phyloP scores from a whole-genome alignment of 2,113 vertebrate species.

The Ictalurus furcatus region DNA sequence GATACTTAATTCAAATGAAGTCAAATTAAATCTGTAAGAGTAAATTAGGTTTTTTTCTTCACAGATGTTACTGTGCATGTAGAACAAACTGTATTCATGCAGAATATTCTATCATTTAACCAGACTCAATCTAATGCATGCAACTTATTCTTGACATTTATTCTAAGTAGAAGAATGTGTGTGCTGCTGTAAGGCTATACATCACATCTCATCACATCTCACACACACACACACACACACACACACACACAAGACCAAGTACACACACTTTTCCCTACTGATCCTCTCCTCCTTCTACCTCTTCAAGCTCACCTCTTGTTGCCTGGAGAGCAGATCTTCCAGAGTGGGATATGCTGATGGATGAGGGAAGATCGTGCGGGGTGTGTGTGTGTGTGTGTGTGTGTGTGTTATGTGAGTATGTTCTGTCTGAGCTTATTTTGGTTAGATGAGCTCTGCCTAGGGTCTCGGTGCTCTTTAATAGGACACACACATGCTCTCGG shows the following conservation, averaged over 20 bases:
- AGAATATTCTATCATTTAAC: background rate
- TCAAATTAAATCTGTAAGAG: background rate
- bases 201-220: background rate
- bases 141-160: background rate
- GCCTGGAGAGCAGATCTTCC: constrained; percentile 37
- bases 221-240: background rate
- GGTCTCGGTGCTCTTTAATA: background rate
- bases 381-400: constrained; percentile 12
- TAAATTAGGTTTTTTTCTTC: background rate
- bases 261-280: background rate
- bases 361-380: constrained; percentile 10
- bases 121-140: background rate
- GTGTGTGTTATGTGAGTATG: constrained; percentile 18
- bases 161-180: constrained; percentile 16
- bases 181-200: background rate
- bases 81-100: background rate
- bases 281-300: constrained; percentile 4
- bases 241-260: background rate
- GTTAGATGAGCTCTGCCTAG: background rate
- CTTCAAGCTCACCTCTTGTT: constrained; percentile 37
- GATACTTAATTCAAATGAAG: background rate
- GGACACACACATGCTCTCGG: constrained; percentile 6
- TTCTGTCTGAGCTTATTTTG: background rate
- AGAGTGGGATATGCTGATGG: background rate
- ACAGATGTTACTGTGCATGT: background rate